Evolutionary conservation across 1,140 invertebrate genomes (phyloP).

Genomic region (Euwallacea fornicatus): DNA sequence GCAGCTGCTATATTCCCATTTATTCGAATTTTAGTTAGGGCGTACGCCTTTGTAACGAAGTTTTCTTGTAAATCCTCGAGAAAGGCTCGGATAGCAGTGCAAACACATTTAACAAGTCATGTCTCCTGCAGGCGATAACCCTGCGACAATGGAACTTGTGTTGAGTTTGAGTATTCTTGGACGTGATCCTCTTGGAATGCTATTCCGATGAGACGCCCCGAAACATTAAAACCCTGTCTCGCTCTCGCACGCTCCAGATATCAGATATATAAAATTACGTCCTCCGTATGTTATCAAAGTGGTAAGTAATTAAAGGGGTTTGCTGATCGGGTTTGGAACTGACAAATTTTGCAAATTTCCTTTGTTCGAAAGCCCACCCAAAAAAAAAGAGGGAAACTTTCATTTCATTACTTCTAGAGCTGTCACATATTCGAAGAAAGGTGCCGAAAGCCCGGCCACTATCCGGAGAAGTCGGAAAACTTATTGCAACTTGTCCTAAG

Average conservation of each 20-base stretch:
- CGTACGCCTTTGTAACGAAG: slow-evolving; percentile 15
- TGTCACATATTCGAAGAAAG: slow-evolving; percentile 14
- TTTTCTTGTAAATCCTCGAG: slow-evolving; percentile 26
- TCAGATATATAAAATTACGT: background rate
- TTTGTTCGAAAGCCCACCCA: too few species aligned
- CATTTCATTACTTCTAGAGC: slow-evolving; percentile 15
- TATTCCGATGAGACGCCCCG: slow-evolving; percentile 22
- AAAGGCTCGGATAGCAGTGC: slow-evolving; percentile 27
- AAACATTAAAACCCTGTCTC: slow-evolving; percentile 9
- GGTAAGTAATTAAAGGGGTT: too few species aligned
- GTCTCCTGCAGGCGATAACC: slow-evolving; percentile 40
- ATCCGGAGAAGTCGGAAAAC: slow-evolving; percentile 18
- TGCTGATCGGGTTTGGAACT: too few species aligned
- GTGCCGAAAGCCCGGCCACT: slow-evolving; percentile 16
- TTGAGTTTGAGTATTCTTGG: slow-evolving; percentile 39
- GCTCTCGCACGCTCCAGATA: too few species aligned
- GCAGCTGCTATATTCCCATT: background rate
- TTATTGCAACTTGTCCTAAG: slow-evolving; percentile 28
- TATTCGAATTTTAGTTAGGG: slow-evolving; percentile 14
- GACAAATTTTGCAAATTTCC: too few species aligned
- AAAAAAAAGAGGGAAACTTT: background rate
- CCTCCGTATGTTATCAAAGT: too few species aligned
- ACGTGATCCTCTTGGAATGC: slow-evolving; percentile 34
- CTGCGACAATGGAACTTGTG: slow-evolving; percentile 38
- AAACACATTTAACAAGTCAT: slow-evolving; percentile 40